Conservation (phyloP, 2,797 vertebrate genomes). For the Lutjanus campechanus region DNA sequence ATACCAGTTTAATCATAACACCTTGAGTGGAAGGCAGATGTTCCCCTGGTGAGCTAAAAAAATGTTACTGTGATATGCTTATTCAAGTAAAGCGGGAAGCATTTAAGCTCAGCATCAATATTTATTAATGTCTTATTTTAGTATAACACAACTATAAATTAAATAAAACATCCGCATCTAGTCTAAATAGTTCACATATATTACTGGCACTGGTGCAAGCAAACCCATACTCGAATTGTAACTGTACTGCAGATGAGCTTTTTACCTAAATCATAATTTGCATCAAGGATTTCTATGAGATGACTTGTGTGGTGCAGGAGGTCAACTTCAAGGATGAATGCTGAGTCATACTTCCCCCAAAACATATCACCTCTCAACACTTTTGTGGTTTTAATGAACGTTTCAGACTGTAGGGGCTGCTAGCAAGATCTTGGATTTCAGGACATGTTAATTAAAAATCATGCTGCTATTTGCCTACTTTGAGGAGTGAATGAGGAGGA, state of each 20-base stretch:
- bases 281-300: background rate
- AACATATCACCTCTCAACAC: background rate
- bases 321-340: background rate
- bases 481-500: constrained; percentile 60
- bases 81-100: constrained; percentile 29
- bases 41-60: constrained; percentile 28
- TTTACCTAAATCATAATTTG: background rate
- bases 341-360: background rate
- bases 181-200: constrained; percentile 21
- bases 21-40: constrained; percentile 15
- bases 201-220: constrained; percentile 1
- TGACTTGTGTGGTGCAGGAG: background rate
- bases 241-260: background rate
- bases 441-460: constrained; percentile 40
- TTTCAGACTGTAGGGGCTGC: background rate
- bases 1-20: constrained; percentile 60
- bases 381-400: constrained; percentile 3
- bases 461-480: constrained; percentile 63
- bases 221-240: background rate
- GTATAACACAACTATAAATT: constrained; percentile 34
- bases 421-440: constrained; percentile 3
- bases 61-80: constrained; percentile 4
- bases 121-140: constrained; percentile 35
- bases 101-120: constrained; percentile 45
- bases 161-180: constrained; percentile 10